Evolutionary conservation across 2,113 vertebrate genomes (phyloP).

Genomic region (Heterotis niloticus): DNA sequence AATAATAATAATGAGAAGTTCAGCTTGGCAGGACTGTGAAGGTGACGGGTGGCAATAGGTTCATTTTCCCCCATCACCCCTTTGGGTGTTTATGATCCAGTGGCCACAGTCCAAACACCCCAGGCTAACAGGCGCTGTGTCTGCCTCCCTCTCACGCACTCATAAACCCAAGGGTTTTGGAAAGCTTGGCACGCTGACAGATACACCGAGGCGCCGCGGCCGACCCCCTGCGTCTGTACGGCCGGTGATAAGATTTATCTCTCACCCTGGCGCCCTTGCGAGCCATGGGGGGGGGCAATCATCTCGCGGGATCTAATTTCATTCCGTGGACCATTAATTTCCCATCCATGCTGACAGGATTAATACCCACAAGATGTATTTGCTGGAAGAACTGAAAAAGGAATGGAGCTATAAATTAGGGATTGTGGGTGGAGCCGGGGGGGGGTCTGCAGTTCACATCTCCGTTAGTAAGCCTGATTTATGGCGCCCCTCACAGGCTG

Average conservation of each 20-base stretch:
- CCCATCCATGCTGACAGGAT: conserved; percentile 39
- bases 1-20: too few relatives aligned
- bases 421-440: not conserved
- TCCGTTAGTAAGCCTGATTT: conserved; percentile 16
- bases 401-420: conserved; percentile 28
- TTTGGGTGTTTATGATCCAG: too few relatives aligned
- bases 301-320: conserved; percentile 50
- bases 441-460: not conserved
- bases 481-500: not conserved
- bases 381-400: conserved; percentile 38
- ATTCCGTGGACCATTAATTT: conserved; percentile 57
- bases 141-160: not conserved
- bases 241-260: not conserved
- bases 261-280: conserved; percentile 31
- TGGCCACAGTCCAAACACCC: too few relatives aligned
- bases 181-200: too few relatives aligned
- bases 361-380: conserved; percentile 49
- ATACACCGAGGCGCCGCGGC: too few relatives aligned
- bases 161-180: not conserved
- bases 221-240: too few relatives aligned
- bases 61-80: too few relatives aligned
- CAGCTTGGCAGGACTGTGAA: too few relatives aligned
- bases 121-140: too few relatives aligned
- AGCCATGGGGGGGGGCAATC: conserved; percentile 42
- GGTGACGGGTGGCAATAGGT: too few relatives aligned